These are phyloP conservation scores for Pedionomus torquatus DNA, from an alignment of 2,113 vertebrate species.

Conservation along the genomic window DNA sequence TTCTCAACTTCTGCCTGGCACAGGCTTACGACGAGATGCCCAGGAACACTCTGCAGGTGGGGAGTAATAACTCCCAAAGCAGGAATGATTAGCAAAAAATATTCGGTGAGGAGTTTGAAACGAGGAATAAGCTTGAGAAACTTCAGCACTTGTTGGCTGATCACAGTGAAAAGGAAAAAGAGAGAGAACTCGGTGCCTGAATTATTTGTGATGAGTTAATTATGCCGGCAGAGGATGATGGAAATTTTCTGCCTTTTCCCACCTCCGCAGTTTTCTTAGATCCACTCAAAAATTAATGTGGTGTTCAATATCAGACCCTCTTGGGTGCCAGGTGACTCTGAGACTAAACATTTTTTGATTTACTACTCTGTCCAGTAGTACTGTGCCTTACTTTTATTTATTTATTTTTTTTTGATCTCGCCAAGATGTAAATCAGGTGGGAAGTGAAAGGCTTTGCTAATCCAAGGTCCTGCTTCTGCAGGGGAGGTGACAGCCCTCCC, in stretches of 20 bases:
- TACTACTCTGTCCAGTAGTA: neutral
- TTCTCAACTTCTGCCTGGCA: neutral
- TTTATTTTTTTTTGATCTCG: neutral
- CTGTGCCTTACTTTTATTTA: neutral
- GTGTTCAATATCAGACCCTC: constrained; percentile 10
- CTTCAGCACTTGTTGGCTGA: constrained; percentile 3
- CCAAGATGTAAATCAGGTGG: neutral
- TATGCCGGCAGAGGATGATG: neutral
- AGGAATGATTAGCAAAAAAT: neutral
- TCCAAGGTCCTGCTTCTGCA: neutral
- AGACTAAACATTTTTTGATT: neutral
- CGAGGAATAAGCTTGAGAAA: neutral
- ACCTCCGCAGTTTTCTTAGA: neutral
- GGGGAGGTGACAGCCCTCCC: neutral
- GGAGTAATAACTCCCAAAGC: neutral
- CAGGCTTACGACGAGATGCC: neutral
- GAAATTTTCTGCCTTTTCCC: constrained; percentile 34
- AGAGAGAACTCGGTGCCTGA: neutral
- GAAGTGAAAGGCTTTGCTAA: neutral
- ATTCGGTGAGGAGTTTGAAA: neutral
- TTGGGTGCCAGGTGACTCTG: neutral
- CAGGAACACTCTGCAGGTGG: neutral
- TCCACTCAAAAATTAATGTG: constrained; percentile 18
- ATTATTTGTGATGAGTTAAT: constrained; percentile 47
- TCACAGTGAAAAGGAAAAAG: neutral